A percentile compares a stretch with the other conserved stretches of the same genome.
Evolutionary conservation across 2,888 invertebrate genomes (phyloP).

Genomic region (Aleiodes alternator): DNA sequence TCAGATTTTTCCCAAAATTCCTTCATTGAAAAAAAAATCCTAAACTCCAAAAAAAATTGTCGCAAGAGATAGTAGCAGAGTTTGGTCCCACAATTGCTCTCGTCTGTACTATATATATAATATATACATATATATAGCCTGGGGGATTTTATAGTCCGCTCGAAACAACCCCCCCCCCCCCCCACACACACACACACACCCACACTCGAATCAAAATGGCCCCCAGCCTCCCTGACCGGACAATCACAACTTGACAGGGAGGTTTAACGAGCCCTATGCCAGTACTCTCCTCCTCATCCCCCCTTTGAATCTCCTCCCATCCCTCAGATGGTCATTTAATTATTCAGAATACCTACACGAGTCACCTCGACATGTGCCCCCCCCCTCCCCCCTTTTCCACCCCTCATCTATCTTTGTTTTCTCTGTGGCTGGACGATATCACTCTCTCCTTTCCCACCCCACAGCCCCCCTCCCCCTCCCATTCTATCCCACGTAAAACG

Average conservation of each 20-base stretch:
- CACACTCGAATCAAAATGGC: conserved; percentile 32
- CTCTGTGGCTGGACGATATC: conserved; percentile 27
- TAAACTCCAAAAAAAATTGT: too few species aligned
- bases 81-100: conserved; percentile 39
- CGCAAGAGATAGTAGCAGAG: neutral
- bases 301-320: conserved; percentile 56
- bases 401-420: conserved; percentile 44
- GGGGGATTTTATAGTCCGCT: conserved; percentile 52
- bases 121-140: too few species aligned
- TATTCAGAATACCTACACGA: conserved; percentile 72
- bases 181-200: conserved; percentile 39
- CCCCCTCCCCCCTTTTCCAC: conserved; percentile 20
- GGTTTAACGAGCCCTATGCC: conserved; percentile 75
- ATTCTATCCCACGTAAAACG: conserved; percentile 52
- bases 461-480: conserved; percentile 43
- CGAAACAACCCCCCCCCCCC: conserved; percentile 54
- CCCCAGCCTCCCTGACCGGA: conserved; percentile 63
- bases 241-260: conserved; percentile 75
- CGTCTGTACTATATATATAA: too few species aligned
- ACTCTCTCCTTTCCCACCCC: conserved; percentile 44
- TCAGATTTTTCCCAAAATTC: too few species aligned
- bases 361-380: conserved; percentile 18
- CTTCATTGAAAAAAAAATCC: too few species aligned
- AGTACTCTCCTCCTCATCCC: conserved; percentile 43
- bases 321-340: conserved; percentile 74